Conservation (phyloP, 2,113 vertebrate species). For the Mobula birostris region DNA sequence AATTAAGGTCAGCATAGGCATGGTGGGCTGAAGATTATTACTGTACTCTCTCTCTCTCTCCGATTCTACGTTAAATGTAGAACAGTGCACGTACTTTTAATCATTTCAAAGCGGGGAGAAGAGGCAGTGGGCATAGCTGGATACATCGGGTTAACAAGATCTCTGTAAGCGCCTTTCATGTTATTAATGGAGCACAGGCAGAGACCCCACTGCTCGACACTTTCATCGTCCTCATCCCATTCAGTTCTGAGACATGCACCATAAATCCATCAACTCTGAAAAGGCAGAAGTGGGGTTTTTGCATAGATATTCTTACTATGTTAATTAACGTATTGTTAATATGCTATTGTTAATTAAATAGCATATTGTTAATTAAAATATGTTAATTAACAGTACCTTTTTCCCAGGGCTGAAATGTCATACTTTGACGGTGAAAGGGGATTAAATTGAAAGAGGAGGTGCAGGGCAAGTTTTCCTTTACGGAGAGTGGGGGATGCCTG, state of each 20-base stretch:
- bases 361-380: no score
- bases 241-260: background rate
- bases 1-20: no score
- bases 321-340: no score
- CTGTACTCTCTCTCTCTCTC: no score
- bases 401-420: no score
- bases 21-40: no score
- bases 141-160: background rate
- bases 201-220: background rate
- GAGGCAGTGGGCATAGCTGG: background rate
- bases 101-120: background rate
- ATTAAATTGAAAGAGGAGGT: no score
- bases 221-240: background rate
- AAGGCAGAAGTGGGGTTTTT: background rate
- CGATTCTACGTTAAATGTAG: background rate
- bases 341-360: no score
- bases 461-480: no score
- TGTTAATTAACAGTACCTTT: no score
- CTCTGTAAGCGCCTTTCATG: background rate
- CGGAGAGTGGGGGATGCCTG: no score
- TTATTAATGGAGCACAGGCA: background rate
- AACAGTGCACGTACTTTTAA: background rate
- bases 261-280: constrained; percentile 1
- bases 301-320: background rate
- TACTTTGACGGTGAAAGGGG: no score